phyloP scores from a whole-genome alignment of 1,140 invertebrate species.

The Hesperophylax magnus region DNA sequence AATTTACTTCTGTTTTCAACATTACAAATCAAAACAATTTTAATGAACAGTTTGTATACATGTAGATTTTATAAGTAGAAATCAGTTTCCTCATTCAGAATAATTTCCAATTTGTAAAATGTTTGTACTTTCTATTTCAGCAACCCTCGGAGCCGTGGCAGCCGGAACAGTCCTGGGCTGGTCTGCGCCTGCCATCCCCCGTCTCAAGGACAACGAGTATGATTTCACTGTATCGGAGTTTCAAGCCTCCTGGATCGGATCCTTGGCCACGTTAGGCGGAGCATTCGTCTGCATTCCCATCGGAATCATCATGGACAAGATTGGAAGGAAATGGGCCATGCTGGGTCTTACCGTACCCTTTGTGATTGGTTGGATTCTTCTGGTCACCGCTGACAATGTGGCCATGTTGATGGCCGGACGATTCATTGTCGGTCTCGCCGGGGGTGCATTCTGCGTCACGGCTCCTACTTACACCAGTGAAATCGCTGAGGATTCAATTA shows the following conservation, averaged over 20 bases:
- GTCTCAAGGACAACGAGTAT: constrained; percentile 69
- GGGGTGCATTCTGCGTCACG: constrained; percentile 82
- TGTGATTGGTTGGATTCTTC: constrained; percentile 81
- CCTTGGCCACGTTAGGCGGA: constrained; percentile 80
- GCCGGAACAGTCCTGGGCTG: constrained; percentile 79
- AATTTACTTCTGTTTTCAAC: too few species aligned
- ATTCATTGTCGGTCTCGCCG: constrained; percentile 81
- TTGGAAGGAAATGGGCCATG: constrained; percentile 84
- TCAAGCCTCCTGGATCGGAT: constrained; percentile 81
- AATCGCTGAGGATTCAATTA: constrained; percentile 82
- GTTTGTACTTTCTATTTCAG: constrained; percentile 61
- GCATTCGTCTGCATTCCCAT: constrained; percentile 80
- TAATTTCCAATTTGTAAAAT: too few species aligned
- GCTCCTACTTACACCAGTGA: constrained; percentile 88
- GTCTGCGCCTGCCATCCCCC: constrained; percentile 79
- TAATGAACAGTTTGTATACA: too few species aligned
- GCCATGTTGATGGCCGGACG: constrained; percentile 80
- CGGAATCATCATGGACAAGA: constrained; percentile 80
- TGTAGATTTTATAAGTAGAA: too few species aligned
- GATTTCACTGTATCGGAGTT: constrained; percentile 67
- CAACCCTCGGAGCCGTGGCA: constrained; percentile 72
- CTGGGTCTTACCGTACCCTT: constrained; percentile 80
- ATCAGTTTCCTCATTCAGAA: too few species aligned
- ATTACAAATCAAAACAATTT: too few species aligned
- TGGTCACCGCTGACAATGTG: constrained; percentile 79